Conservation (phyloP, 2,797 vertebrate genomes). For the Ptychadena robeensis region DNA sequence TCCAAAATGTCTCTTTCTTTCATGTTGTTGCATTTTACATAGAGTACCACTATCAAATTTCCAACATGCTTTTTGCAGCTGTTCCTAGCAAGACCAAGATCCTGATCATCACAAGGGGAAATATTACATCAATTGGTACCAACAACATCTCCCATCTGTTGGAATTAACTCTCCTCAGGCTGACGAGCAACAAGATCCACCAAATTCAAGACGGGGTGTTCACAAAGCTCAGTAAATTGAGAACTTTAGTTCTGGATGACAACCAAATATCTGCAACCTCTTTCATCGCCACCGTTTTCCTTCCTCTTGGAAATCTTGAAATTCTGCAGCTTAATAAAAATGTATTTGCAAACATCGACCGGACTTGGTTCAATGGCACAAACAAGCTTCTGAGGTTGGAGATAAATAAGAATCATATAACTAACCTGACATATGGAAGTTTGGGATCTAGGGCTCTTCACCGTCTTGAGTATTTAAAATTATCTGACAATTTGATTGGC, state of each 20-base stretch:
- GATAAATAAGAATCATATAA: constrained; percentile 80
- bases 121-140: constrained; percentile 72
- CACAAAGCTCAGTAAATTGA: constrained; percentile 72
- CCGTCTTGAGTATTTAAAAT: constrained; percentile 77
- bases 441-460: constrained; percentile 72
- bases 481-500: constrained; percentile 80
- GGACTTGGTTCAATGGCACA: constrained; percentile 75
- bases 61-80: constrained; percentile 54
- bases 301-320: constrained; percentile 72
- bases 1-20: too few species aligned
- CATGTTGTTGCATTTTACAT: too few species aligned
- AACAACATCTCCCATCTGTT: constrained; percentile 73
- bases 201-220: constrained; percentile 73
- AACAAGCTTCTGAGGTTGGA: constrained; percentile 73
- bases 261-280: constrained; percentile 76
- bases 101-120: constrained; percentile 78
- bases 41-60: too few species aligned
- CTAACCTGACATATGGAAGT: constrained; percentile 71
- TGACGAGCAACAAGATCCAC: constrained; percentile 78
- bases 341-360: constrained; percentile 67
- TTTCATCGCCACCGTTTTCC: constrained; percentile 74
- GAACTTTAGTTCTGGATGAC: constrained; percentile 77
- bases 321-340: constrained; percentile 79
- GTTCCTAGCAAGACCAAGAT: constrained; percentile 74
- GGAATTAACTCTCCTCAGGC: constrained; percentile 77